phyloP scores from a whole-genome alignment of 2,888 invertebrate species.

The Synergus japonicus region DNA sequence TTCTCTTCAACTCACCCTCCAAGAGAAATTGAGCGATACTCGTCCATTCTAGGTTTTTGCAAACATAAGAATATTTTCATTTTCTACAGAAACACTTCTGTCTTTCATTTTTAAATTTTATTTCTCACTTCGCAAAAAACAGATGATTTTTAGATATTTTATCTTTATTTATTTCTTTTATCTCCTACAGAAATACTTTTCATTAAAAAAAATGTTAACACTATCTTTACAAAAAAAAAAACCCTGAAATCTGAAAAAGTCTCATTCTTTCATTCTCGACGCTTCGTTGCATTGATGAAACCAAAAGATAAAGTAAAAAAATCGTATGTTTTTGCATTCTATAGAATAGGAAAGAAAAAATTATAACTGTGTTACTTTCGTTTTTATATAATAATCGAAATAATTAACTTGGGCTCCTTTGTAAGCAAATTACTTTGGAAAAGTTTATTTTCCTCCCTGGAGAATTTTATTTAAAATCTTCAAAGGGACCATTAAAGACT shows the following conservation, averaged over 20 bases:
- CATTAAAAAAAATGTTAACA: not conserved
- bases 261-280: not conserved
- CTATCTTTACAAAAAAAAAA: not conserved
- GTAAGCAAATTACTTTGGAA: not conserved
- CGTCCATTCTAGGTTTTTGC: conserved; percentile 49
- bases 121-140: not conserved
- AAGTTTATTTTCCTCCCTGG: not conserved
- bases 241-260: not conserved
- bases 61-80: conserved; percentile 62
- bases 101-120: not conserved
- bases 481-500: not conserved
- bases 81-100: conserved; percentile 40
- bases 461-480: conserved; percentile 36
- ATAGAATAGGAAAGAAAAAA: not conserved
- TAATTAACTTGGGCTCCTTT: not conserved
- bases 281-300: not conserved
- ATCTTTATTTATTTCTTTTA: too few species aligned
- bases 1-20: conserved; percentile 34
- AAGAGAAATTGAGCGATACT: conserved; percentile 64
- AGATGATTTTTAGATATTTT: not conserved
- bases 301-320: not conserved
- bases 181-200: not conserved
- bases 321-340: not conserved
- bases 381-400: too few species aligned
- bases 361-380: conserved; percentile 21